Percentiles rank a stretch among this genome's conserved stretches.
phyloP scores from a whole-genome alignment of 2,113 vertebrate genomes.

The Rhodinocichla rosea region DNA sequence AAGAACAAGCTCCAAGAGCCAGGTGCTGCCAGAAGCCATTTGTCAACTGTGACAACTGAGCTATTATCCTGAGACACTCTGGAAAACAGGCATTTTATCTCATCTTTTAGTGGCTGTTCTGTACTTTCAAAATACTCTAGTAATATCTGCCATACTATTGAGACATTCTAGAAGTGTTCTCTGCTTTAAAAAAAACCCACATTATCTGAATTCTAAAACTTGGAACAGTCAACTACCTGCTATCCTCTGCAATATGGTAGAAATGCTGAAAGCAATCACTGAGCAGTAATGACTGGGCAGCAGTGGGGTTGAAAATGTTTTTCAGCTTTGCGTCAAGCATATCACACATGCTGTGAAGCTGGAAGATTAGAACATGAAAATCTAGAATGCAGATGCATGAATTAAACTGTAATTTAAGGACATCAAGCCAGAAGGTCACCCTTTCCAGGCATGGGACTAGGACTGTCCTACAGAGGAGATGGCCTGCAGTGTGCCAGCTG shows the following conservation, averaged over 20 bases:
- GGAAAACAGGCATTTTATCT: neutral
- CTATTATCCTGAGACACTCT: neutral
- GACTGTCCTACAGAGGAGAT: neutral
- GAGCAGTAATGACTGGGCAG: neutral
- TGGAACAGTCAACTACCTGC: neutral
- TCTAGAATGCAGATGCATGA: neutral
- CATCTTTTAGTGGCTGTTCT: neutral
- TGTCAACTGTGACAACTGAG: neutral
- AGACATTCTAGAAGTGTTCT: neutral
- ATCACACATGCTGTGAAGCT: accelerated
- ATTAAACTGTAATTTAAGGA: neutral
- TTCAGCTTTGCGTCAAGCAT: neutral
- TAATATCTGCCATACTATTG: neutral
- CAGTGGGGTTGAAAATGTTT: neutral
- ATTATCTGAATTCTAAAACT: neutral
- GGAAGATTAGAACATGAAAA: neutral
- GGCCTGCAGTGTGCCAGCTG: neutral
- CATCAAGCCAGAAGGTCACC: neutral
- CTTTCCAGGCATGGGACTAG: neutral
- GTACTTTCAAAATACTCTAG: neutral
- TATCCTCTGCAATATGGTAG: neutral
- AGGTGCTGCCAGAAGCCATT: accelerated
- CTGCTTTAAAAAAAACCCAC: neutral
- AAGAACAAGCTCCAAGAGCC: neutral
- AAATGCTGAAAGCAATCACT: neutral